Conservation (phyloP, 2,797 vertebrate species). For the Poecilia velifera region DNA sequence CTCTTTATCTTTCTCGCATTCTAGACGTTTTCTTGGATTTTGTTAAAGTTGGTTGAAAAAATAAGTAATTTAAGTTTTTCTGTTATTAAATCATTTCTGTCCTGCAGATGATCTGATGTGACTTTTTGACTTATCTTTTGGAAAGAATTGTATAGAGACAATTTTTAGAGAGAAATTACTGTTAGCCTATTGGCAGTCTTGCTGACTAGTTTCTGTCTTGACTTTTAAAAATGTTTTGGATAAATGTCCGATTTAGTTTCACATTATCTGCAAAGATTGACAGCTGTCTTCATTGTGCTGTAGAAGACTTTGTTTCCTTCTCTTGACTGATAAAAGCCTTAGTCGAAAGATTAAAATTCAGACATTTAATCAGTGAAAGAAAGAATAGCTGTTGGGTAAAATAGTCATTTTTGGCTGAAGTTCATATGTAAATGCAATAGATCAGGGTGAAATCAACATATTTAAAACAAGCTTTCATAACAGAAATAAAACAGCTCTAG, state of each 20-base stretch:
- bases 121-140: neutral
- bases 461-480: neutral
- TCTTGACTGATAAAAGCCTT: neutral
- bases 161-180: neutral
- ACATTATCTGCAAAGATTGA: neutral
- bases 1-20: neutral
- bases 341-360: neutral
- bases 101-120: neutral
- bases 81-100: neutral
- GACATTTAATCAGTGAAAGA: neutral
- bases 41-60: neutral
- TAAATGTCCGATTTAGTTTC: neutral
- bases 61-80: neutral
- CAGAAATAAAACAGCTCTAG: neutral
- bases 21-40: neutral
- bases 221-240: neutral
- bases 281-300: neutral
- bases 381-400: neutral
- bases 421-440: neutral
- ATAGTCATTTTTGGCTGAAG: neutral
- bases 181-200: neutral
- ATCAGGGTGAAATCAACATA: neutral
- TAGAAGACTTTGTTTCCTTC: neutral
- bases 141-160: neutral
- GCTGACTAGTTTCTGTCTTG: neutral